A percentile compares a stretch with the other conserved stretches of the same genome.
These are phyloP conservation scores for Pseudomugil tenellus DNA, from an alignment of 2,797 vertebrate species.

Conservation along the genomic window DNA sequence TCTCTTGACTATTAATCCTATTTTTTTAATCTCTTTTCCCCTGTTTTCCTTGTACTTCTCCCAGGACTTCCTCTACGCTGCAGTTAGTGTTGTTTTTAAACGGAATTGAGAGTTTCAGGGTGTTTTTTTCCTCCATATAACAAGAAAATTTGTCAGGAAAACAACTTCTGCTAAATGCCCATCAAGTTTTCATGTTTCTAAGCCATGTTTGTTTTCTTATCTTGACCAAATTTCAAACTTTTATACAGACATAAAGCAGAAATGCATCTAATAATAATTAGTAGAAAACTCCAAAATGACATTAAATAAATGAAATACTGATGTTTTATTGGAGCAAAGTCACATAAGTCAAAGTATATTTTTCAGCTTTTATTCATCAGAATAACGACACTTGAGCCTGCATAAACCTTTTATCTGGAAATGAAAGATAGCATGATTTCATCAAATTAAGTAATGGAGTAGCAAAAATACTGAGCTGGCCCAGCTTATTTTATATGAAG, in stretches of 20 bases:
- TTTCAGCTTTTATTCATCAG: too few relatives aligned
- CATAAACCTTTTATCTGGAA: too few relatives aligned
- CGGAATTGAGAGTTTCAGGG: not conserved
- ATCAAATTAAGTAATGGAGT: too few relatives aligned
- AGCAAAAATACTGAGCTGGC: not conserved
- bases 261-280: too few relatives aligned
- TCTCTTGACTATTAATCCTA: slow-evolving; percentile 34
- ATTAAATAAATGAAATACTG: too few relatives aligned
- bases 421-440: too few relatives aligned
- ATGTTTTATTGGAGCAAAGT: too few relatives aligned
- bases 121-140: not conserved
- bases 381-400: too few relatives aligned
- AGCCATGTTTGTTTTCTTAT: slow-evolving; percentile 34
- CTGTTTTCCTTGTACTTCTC: not conserved
- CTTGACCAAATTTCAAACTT: slow-evolving; percentile 27
- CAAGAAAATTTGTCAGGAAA: not conserved
- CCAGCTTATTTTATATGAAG: not conserved
- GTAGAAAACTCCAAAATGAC: too few relatives aligned
- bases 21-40: slow-evolving; percentile 3
- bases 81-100: not conserved
- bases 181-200: slow-evolving; percentile 24
- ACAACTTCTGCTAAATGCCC: slow-evolving; percentile 24
- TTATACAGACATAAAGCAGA: slow-evolving; percentile 24
- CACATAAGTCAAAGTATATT: too few relatives aligned
- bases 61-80: not conserved